A percentile compares a stretch with the other conserved stretches of the same genome.
Evolutionary conservation across 2,113 vertebrate species (phyloP).

Genomic region (Pseudopodoces humilis): DNA sequence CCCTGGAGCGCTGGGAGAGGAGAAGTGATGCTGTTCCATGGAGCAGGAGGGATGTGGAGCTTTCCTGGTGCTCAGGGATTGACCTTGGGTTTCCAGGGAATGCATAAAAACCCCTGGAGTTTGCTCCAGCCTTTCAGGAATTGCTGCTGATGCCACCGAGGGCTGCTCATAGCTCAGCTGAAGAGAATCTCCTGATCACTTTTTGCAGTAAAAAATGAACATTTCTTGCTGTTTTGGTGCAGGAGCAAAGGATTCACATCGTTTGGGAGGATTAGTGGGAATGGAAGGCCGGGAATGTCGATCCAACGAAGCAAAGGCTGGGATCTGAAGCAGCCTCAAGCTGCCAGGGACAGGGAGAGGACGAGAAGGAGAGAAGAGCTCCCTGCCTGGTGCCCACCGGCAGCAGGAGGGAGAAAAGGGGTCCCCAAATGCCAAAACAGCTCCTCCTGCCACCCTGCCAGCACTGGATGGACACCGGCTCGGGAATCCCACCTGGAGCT

Average conservation of each 20-base stretch:
- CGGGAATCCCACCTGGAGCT: background rate
- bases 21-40: background rate
- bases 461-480: accelerated
- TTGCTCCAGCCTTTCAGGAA: background rate
- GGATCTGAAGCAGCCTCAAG: background rate
- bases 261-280: background rate
- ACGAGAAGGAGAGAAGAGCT: background rate
- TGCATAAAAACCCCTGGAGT: accelerated
- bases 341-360: background rate
- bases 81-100: background rate
- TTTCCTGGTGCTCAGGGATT: background rate
- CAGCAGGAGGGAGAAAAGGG: background rate
- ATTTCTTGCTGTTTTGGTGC: background rate
- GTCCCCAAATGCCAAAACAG: background rate
- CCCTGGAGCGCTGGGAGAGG: accelerated
- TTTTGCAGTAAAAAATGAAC: background rate
- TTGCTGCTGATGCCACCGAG: accelerated
- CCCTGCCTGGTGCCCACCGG: background rate
- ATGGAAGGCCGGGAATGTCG: background rate
- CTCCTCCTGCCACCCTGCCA: background rate
- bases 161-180: background rate
- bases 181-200: background rate
- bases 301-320: background rate
- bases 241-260: accelerated
- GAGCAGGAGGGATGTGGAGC: background rate